phyloP scores from a whole-genome alignment of 2,797 vertebrate species.

The Gallirallus australis region DNA sequence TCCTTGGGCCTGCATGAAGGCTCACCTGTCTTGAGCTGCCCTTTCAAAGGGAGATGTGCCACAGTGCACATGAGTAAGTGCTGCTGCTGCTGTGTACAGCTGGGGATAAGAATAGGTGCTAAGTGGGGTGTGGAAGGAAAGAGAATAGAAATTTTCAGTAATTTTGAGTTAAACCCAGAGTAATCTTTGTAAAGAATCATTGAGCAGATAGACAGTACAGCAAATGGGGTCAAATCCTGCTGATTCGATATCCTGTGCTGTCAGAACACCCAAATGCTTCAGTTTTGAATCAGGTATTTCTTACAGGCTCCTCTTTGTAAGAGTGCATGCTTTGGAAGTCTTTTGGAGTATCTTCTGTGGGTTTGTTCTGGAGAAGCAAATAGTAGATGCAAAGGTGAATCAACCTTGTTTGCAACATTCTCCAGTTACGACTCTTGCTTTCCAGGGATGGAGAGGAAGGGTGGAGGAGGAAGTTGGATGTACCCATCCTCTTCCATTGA shows the following conservation, averaged over 20 bases:
- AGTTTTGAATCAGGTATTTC: not conserved
- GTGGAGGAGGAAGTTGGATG: not conserved
- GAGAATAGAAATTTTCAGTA: not conserved
- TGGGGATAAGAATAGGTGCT: slow-evolving; percentile 75
- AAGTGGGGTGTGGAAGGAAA: not conserved
- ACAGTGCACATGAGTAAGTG: slow-evolving; percentile 31
- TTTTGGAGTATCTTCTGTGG: not conserved
- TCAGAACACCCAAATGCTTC: not conserved
- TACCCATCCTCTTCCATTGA: not conserved
- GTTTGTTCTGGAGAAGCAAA: not conserved
- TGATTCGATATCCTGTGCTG: not conserved
- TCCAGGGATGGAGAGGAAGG: not conserved
- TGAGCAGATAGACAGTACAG: not conserved
- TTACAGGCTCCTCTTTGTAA: slow-evolving; percentile 24
- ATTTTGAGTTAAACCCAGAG: not conserved
- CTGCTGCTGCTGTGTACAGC: slow-evolving; percentile 68
- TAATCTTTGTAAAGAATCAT: not conserved
- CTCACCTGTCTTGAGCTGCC: not conserved
- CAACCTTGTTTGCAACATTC: fast-evolving
- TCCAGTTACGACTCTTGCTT: not conserved
- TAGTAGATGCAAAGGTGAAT: not conserved
- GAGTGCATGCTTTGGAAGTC: not conserved
- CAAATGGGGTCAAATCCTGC: not conserved
- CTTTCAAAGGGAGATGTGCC: not conserved
- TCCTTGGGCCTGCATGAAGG: not conserved